Conservation (phyloP, 1,140 invertebrate genomes). For the Plodia interpunctella region DNA sequence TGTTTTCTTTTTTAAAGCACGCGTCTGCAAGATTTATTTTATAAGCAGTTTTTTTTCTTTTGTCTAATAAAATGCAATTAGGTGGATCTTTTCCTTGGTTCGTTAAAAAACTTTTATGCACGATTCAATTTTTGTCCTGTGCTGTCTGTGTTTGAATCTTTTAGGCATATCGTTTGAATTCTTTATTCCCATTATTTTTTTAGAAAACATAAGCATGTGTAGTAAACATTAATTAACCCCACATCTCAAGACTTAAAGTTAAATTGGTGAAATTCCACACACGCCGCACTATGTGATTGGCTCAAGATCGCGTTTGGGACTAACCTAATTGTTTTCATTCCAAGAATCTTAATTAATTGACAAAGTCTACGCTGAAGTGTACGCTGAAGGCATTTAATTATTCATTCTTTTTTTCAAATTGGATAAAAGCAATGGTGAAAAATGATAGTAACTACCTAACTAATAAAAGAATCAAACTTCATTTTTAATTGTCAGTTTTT, state of each 20-base stretch:
- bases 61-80: constrained; percentile 2
- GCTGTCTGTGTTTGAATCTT: too few relatives aligned
- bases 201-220: too few relatives aligned
- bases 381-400: too few relatives aligned
- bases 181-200: too few relatives aligned
- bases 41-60: constrained; percentile 13
- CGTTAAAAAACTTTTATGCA: background rate
- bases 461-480: too few relatives aligned
- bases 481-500: too few relatives aligned
- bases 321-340: constrained; percentile 1
- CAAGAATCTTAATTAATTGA: background rate
- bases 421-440: too few relatives aligned
- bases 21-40: constrained; percentile 54
- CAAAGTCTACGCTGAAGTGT: background rate
- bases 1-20: constrained; percentile 63
- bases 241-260: constrained; percentile 41
- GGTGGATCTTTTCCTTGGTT: background rate
- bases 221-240: background rate
- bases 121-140: too few relatives aligned
- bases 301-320: background rate
- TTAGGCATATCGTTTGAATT: too few relatives aligned
- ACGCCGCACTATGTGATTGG: constrained; percentile 23
- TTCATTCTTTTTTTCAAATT: too few relatives aligned
- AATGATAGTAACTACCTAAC: too few relatives aligned
- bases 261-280: constrained; percentile 43